A percentile compares a stretch with the other conserved stretches of the same genome.
phyloP scores from a whole-genome alignment of 2,888 invertebrate species.

The Ligdia adustata region DNA sequence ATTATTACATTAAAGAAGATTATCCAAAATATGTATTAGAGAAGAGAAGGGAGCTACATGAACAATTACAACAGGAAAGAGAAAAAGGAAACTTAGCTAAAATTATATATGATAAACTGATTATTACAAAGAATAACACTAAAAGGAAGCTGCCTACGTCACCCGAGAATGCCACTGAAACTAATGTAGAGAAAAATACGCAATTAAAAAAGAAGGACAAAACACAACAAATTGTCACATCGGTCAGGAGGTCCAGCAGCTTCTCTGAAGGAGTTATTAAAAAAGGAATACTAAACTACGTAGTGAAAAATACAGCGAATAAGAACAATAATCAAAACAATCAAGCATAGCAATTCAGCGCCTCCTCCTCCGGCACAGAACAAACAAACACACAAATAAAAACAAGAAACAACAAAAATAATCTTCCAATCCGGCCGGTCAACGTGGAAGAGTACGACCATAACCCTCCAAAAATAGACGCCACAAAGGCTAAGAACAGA shows the following conservation, averaged over 20 bases:
- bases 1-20: constrained; percentile 16
- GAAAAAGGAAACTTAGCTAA: constrained; percentile 10
- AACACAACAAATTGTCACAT: not conserved
- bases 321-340: not conserved
- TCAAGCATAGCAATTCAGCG: constrained; percentile 6
- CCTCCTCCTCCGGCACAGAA: too few species aligned
- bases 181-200: not conserved
- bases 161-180: not conserved
- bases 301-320: not conserved
- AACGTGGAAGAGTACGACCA: too few species aligned
- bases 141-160: constrained; percentile 6
- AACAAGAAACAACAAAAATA: too few species aligned
- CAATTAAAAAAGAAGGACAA: constrained; percentile 11
- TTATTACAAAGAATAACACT: constrained; percentile 3
- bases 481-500: too few species aligned
- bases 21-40: constrained; percentile 15
- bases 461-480: too few species aligned
- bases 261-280: constrained; percentile 9
- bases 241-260: constrained; percentile 1
- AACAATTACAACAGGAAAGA: constrained; percentile 5
- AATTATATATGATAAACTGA: constrained; percentile 12
- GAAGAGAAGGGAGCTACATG: constrained; percentile 14
- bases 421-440: too few species aligned
- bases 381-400: too few species aligned
- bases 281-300: constrained; percentile 5